Base-by-base conservation (phyloP, 2,888 invertebrate genomes). In the Synergus japonicus region DNA sequence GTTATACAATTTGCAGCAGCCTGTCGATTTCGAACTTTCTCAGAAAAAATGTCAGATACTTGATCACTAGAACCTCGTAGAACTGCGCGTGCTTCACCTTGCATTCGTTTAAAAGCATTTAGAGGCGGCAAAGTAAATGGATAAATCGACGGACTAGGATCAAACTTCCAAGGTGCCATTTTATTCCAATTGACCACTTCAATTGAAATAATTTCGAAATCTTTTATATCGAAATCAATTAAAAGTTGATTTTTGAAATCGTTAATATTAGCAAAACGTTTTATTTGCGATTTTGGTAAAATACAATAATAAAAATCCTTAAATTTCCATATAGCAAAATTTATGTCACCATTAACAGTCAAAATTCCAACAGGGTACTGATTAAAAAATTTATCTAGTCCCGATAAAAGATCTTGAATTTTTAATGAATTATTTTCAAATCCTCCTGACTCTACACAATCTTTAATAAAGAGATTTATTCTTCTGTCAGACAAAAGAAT, bases 1-100 rank as follows among this genome's bases (percentile, higher is more conserved):
- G 90, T 86, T 0, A 91, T 82, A 77, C 92, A 92, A 79, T 90
- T 90, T 0, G 91, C 86, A 0, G 91, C 89, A 0, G 87, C 88
- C 64, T 91, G 91, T 5, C 79, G 85, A 15, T 88, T 87, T 9
- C 89, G 85, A 37, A 90, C 69, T 2, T 66, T 78, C 43, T 88
- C 88, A 1, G 87, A 84, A 37, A 90, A 69, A 4, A 66, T 77
- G 37, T 88, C 88, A 2, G 87, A 84, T 0, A 85, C 88, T 73
- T 91, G 89, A 76, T 91, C 89, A 13, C 85, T 88, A 7, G 81
- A 84, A 0, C 88, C 91, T 0, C 84, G 86, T 5, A 91, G 78
- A 60, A 91, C 89, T 0, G 91, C 91, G 9, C 91, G 82, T 0
- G 91, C 90, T 58, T n/a, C 58, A 4, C 90, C 90, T 1, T 79